Base-by-base conservation (phyloP, 2,888 invertebrate species). In the Temnothorax unifasciatus region DNA sequence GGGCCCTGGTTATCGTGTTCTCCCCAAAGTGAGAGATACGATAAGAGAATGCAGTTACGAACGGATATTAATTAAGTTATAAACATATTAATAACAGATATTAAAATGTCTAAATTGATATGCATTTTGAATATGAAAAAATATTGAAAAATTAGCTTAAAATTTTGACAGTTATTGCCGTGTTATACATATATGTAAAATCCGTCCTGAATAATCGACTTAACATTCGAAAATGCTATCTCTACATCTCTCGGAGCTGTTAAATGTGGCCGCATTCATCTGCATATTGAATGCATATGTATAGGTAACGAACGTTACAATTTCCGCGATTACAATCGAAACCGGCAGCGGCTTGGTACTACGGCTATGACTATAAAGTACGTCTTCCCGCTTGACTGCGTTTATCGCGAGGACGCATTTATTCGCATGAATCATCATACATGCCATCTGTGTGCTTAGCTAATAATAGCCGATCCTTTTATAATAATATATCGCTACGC, bases 391-490 rank as follows among this genome's bases (percentile, higher is more conserved):
- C 50, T 88, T 76, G 68, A 83, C 76, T 82, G 76, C 86, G 86
- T 86, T 90, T 90, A 87, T 90, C 86, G 81, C 82, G 81, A 77
- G 87, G 59, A 73, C 74, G 41, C 85, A 81, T 82, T 90, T 89
- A 87, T 85, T 82, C 71, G 54, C 34, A 68, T 88, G 90, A 90
- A 83, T 90, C 89, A 90, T 85, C 68, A 69, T 59, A 25, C 63
- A 75, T 87, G 85, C 85, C 86, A 89, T 88, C 86, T 88, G 89
- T 63, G 85, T 66, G 84, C 21, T 59, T 25, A 34, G 83, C 88
- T 90, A 90, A 88, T 87, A 88, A 88, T 89, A 89, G 74, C 84
- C 64, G 83, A 85, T 85, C 82, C 64, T 61, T 86, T 74, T 85
- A 82, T 89, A 89, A 87, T 64, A 86, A 89, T 83, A 66, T 59